Evolutionary conservation across 2,113 vertebrate species (phyloP).

Genomic region (Cervus canadensis): DNA sequence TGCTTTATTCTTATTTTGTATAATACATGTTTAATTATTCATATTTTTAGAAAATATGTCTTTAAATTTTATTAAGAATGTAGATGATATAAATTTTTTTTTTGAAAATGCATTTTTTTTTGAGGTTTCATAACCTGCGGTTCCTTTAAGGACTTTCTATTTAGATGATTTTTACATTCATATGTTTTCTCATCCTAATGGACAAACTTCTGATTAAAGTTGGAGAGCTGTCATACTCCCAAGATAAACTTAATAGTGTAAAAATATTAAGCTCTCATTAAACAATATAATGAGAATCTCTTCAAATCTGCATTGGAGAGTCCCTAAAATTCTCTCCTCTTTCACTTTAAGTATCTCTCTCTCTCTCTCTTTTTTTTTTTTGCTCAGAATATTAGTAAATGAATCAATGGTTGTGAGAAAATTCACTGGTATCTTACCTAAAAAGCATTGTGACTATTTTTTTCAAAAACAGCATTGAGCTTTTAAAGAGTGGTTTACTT

Average conservation of each 20-base stretch:
- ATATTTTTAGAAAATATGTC: neutral
- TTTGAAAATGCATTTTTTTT: neutral
- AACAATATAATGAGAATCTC: neutral
- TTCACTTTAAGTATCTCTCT: neutral
- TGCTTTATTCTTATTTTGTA: neutral
- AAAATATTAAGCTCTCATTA: slow-evolving; percentile 15
- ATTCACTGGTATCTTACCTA: neutral
- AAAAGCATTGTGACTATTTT: neutral
- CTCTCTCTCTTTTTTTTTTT: neutral
- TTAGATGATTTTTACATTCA: neutral
- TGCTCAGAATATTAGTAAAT: neutral
- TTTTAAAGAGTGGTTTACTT: neutral
- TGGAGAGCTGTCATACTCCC: neutral
- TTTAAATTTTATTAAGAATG: neutral
- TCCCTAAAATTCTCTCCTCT: neutral
- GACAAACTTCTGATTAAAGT: neutral
- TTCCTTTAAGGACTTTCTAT: neutral
- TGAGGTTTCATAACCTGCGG: neutral
- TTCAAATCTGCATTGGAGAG: neutral
- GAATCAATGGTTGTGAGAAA: neutral
- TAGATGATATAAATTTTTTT: neutral
- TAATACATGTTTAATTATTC: neutral
- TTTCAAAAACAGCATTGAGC: neutral
- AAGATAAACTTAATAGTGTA: neutral
- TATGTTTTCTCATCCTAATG: neutral